Percentiles rank a stretch among this genome's conserved stretches.
These are phyloP conservation scores for Drosophila yooni DNA, from an alignment of 2,888 invertebrate genomes.

Conservation along the genomic window DNA sequence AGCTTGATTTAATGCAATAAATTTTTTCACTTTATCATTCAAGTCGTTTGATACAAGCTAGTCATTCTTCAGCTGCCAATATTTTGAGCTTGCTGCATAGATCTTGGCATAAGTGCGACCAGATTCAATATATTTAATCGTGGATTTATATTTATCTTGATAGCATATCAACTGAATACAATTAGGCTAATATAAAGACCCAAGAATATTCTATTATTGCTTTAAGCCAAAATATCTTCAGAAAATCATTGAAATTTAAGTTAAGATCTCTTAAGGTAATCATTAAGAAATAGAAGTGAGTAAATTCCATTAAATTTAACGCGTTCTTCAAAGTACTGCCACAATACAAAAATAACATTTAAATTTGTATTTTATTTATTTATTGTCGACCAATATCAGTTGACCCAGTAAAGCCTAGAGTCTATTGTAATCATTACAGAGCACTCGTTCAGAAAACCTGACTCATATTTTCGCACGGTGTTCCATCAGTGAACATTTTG, in stretches of 20 bases:
- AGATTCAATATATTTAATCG: not conserved
- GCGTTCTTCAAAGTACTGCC: not conserved
- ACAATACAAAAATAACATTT: not conserved
- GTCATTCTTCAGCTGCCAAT: no score
- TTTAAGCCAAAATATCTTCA: not conserved
- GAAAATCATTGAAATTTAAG: not conserved
- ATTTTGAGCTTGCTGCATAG: not conserved
- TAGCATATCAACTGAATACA: not conserved
- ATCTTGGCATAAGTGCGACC: not conserved
- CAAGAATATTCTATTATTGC: not conserved
- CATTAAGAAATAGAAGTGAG: not conserved
- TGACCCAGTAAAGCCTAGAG: not conserved
- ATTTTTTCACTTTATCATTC: not conserved
- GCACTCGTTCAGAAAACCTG: not conserved
- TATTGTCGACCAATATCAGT: not conserved
- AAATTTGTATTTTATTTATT: not conserved
- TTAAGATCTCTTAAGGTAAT: not conserved
- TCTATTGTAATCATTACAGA: not conserved
- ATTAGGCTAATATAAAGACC: not conserved
- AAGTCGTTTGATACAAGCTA: not conserved
- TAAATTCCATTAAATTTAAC: not conserved
- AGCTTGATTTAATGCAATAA: not conserved
- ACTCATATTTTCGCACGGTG: constrained; percentile 27
- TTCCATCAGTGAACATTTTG: constrained; percentile 14
- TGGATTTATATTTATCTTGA: not conserved